Conservation (phyloP, 2,888 invertebrate genomes). For the Hemaris fuciformis region DNA sequence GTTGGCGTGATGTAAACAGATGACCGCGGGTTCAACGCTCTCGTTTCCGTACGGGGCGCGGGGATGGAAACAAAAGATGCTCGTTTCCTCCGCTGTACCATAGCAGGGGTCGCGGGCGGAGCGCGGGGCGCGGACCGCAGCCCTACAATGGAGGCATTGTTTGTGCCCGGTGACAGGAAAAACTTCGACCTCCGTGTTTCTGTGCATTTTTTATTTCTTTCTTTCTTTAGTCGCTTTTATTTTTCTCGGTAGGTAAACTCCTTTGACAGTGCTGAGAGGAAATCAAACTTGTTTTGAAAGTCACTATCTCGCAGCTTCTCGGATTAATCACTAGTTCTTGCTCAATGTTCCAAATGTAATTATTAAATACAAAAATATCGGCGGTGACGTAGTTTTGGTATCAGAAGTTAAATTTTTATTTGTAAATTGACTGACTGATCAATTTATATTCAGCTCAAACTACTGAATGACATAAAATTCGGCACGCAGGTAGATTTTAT, state of each 20-base stretch:
- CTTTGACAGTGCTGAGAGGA: constrained; percentile 68
- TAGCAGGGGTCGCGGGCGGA: constrained; percentile 40
- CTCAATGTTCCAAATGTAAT: not conserved
- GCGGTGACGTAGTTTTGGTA: no score
- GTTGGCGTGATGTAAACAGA: constrained; percentile 72
- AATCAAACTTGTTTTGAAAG: constrained; percentile 71
- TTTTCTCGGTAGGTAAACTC: constrained; percentile 55
- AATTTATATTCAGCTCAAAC: no score
- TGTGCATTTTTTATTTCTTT: constrained; percentile 78
- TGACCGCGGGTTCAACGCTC: constrained; percentile 77
- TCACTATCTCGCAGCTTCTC: constrained; percentile 44
- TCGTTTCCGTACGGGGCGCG: constrained; percentile 60
- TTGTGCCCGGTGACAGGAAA: constrained; percentile 81
- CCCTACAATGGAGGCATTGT: constrained; percentile 76
- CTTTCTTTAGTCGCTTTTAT: constrained; percentile 59
- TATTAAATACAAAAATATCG: not conserved
- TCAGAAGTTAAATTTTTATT: no score
- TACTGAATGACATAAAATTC: no score
- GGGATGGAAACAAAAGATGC: constrained; percentile 77
- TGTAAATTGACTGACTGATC: no score
- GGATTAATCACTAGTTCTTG: constrained; percentile 31
- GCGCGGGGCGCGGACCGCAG: constrained; percentile 35
- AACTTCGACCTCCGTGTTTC: constrained; percentile 81
- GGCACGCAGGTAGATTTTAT: no score
- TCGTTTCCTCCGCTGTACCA: constrained; percentile 72